phyloP scores from a whole-genome alignment of 2,888 invertebrate genomes.

The Diadromus collaris region DNA sequence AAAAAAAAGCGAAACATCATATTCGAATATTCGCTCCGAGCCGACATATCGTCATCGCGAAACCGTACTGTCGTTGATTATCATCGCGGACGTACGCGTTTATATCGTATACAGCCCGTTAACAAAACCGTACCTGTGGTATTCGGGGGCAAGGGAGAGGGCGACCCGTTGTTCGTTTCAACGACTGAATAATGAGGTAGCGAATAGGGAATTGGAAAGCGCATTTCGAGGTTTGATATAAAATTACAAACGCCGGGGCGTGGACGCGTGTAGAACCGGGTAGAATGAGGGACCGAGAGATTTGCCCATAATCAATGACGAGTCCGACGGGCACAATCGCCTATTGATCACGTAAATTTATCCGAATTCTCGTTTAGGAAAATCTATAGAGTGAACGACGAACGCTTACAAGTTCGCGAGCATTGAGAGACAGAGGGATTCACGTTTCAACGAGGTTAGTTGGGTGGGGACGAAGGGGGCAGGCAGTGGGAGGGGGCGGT shows the following conservation, averaged over 20 bases:
- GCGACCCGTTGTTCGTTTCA: constrained; percentile 9
- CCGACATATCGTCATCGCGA: background rate
- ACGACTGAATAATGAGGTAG: constrained; percentile 9
- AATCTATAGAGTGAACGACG: constrained; percentile 46
- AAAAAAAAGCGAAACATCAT: background rate
- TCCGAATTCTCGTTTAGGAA: constrained; percentile 39
- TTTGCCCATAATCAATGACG: constrained; percentile 28
- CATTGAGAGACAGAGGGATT: background rate
- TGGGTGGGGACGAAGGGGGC: background rate
- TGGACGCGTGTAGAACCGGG: background rate
- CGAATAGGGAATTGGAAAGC: constrained; percentile 5
- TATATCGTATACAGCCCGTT: background rate
- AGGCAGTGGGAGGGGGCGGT: background rate
- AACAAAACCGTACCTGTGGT: constrained; percentile 4
- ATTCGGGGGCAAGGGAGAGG: background rate
- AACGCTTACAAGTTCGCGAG: constrained; percentile 48
- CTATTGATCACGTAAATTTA: constrained; percentile 54
- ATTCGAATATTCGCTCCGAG: background rate
- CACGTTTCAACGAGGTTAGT: constrained; percentile 2
- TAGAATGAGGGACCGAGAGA: background rate
- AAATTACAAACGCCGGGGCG: constrained; percentile 31
- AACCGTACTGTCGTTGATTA: background rate
- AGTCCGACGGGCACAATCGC: constrained; percentile 45
- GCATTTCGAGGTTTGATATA: constrained; percentile 38
- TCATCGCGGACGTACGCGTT: background rate